Conservation (phyloP, 2,797 vertebrate genomes). For the Hephaestus fuliginosus region DNA sequence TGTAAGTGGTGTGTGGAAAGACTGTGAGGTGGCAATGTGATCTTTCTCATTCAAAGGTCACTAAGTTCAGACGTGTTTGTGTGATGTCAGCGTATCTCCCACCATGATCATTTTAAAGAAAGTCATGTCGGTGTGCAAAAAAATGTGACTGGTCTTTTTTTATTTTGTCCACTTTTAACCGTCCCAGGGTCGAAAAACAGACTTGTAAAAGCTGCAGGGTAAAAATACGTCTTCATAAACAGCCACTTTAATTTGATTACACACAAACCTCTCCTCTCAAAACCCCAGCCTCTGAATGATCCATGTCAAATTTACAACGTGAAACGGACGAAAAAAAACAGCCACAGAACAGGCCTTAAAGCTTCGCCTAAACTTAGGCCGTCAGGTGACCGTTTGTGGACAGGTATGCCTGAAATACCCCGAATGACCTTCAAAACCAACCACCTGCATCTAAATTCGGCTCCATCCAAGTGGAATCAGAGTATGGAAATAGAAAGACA, state of each 20-base stretch:
- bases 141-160: constrained; percentile 7
- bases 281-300: background rate
- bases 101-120: background rate
- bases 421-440: constrained; percentile 68
- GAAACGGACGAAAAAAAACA: constrained; percentile 18
- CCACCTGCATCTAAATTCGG: constrained; percentile 71
- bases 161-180: constrained; percentile 24
- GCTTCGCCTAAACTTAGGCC: constrained; percentile 50
- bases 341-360: constrained; percentile 29
- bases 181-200: constrained; percentile 20
- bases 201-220: constrained; percentile 22
- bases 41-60: too few relatives aligned
- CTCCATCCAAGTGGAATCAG: constrained; percentile 66
- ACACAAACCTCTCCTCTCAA: background rate
- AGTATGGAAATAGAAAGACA: constrained; percentile 81
- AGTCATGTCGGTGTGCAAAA: background rate
- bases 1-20: too few relatives aligned
- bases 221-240: constrained; percentile 50
- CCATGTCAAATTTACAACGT: constrained; percentile 22
- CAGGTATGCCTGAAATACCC: constrained; percentile 63
- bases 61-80: too few relatives aligned
- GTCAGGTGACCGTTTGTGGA: constrained; percentile 55
- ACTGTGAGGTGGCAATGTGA: background rate
- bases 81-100: background rate
- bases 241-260: constrained; percentile 27